Conservation (phyloP, 2,113 vertebrate species). For the Antechinus flavipes region DNA sequence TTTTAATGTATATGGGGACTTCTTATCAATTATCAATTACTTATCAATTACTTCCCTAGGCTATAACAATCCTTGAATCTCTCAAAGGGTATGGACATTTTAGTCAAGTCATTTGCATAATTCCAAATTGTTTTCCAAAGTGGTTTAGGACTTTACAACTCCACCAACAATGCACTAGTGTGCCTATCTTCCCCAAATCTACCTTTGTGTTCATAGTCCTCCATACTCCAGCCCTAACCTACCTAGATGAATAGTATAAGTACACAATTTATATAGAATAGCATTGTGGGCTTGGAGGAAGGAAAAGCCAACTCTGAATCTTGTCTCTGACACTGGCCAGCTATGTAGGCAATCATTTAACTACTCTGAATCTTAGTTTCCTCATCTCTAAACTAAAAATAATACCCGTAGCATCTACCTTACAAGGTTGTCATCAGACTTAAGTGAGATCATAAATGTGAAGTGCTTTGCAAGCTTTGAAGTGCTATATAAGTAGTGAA, state of each 20-base stretch:
- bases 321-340: background rate
- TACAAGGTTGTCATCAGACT: background rate
- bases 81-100: background rate
- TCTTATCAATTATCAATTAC: background rate
- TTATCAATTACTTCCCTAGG: too few relatives aligned
- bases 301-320: background rate
- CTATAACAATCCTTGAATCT: background rate
- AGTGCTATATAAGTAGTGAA: background rate
- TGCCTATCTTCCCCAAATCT: background rate
- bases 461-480: background rate
- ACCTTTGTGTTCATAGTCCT: background rate
- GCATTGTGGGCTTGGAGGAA: background rate
- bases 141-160: background rate
- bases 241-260: background rate
- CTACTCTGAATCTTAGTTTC: background rate
- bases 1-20: background rate
- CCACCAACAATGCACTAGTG: background rate
- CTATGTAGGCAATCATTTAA: background rate
- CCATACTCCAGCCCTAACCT: background rate
- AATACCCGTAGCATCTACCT: background rate
- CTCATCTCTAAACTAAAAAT: background rate
- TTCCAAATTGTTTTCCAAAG: background rate
- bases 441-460: background rate
- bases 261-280: background rate
- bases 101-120: background rate